A percentile compares a stretch with the other conserved stretches of the same genome.
Conservation (phyloP, 2,888 invertebrate genomes). For the Acanthosepion pharaonis region DNA sequence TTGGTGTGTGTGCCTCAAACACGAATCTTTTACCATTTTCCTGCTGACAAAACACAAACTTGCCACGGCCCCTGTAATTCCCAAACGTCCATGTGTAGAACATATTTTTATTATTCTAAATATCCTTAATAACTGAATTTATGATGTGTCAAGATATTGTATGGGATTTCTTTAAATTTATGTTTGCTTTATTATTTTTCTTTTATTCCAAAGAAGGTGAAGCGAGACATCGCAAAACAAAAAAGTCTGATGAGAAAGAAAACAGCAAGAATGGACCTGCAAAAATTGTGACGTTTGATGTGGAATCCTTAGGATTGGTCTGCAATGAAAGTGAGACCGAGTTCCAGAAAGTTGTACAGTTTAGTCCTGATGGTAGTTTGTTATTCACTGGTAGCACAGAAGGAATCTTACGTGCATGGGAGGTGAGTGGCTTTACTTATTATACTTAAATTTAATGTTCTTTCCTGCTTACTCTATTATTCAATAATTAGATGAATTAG, state of each 20-base stretch:
- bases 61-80: too few relatives aligned
- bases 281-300: conserved; percentile 72
- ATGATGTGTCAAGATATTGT: background rate
- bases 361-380: conserved; percentile 84
- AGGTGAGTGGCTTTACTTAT: conserved; percentile 67
- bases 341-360: conserved; percentile 88
- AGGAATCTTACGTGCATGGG: conserved; percentile 89
- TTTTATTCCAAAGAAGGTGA: background rate
- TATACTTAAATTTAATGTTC: background rate
- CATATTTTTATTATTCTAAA: background rate
- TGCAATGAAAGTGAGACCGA: conserved; percentile 80
- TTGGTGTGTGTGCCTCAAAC: too few relatives aligned
- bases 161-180: background rate
- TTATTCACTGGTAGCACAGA: conserved; percentile 95
- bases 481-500: too few relatives aligned
- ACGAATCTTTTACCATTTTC: too few relatives aligned
- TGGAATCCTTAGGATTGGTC: conserved; percentile 69
- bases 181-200: background rate
- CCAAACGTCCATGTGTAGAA: too few relatives aligned
- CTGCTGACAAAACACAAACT: too few relatives aligned
- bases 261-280: conserved; percentile 49
- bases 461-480: too few relatives aligned
- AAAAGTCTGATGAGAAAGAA: background rate
- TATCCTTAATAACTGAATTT: background rate
- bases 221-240: conserved; percentile 24